These are phyloP conservation scores for Pharmacophagus antenor DNA, from an alignment of 2,888 invertebrate species.

Conservation along the genomic window DNA sequence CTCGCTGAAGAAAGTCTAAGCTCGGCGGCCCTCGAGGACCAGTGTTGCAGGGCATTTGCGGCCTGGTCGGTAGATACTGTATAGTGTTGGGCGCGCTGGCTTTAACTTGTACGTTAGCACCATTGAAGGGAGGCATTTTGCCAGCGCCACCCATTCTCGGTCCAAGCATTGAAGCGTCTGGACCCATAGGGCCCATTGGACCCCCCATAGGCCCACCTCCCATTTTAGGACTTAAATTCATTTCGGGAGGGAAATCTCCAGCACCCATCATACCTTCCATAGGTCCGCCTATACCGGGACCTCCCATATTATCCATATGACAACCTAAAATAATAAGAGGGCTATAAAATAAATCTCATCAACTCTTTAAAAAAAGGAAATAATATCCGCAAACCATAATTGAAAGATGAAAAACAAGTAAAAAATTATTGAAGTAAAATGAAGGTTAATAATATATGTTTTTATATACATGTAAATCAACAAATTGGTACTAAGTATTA, in stretches of 20 bases:
- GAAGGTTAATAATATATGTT: too few species aligned
- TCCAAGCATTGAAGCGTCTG: slow-evolving; percentile 83
- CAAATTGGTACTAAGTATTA: neutral
- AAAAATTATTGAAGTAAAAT: too few species aligned
- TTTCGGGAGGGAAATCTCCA: slow-evolving; percentile 74
- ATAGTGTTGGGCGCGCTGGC: slow-evolving; percentile 98
- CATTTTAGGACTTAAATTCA: slow-evolving; percentile 85
- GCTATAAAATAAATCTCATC: too few species aligned
- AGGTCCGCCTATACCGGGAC: slow-evolving; percentile 76
- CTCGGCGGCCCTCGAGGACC: slow-evolving; percentile 91
- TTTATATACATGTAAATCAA: neutral
- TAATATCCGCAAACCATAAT: too few species aligned
- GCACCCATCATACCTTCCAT: slow-evolving; percentile 80
- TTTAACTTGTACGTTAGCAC: slow-evolving; percentile 93
- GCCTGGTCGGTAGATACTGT: slow-evolving; percentile 97
- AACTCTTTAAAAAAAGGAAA: too few species aligned
- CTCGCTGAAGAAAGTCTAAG: slow-evolving; percentile 93
- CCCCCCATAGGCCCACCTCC: slow-evolving; percentile 78
- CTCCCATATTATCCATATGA: slow-evolving; percentile 77
- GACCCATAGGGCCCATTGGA: slow-evolving; percentile 76
- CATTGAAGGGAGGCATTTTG: slow-evolving; percentile 81
- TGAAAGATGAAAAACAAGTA: too few species aligned
- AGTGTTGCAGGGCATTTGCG: slow-evolving; percentile 87
- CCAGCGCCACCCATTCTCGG: slow-evolving; percentile 82
- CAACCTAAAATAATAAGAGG: slow-evolving; percentile 54